Evolutionary conservation across 2,888 invertebrate genomes (phyloP).

Genomic region (Stenotaenia linearis): DNA sequence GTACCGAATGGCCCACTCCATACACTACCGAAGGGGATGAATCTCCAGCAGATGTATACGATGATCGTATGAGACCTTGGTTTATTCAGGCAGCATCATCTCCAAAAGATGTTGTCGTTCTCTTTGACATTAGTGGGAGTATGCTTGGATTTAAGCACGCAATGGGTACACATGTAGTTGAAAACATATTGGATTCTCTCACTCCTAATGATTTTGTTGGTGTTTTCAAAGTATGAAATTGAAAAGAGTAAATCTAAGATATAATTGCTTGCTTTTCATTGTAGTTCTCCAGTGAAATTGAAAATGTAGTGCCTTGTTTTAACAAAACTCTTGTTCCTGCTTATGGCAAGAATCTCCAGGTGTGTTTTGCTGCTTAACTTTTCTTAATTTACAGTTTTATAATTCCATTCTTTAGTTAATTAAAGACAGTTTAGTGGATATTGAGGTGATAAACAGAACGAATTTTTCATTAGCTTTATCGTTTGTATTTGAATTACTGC

Average conservation of each 20-base stretch:
- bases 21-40: slow-evolving; percentile 42
- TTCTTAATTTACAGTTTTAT: neutral
- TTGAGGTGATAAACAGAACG: slow-evolving; percentile 71
- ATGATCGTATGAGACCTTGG: slow-evolving; percentile 88
- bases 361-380: slow-evolving; percentile 3
- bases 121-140: slow-evolving; percentile 92
- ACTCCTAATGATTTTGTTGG: slow-evolving; percentile 98
- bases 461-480: slow-evolving; percentile 75
- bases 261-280: slow-evolving; percentile 29
- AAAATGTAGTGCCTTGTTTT: slow-evolving; percentile 78
- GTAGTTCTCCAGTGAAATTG: slow-evolving; percentile 62
- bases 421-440: slow-evolving; percentile 60
- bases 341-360: slow-evolving; percentile 50
- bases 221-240: slow-evolving; percentile 62
- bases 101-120: slow-evolving; percentile 92
- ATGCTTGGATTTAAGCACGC: slow-evolving; percentile 89
- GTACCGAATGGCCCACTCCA: slow-evolving; percentile 59
- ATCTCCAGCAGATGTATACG: slow-evolving; percentile 68
- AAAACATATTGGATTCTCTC: slow-evolving; percentile 83
- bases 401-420: slow-evolving; percentile 59
- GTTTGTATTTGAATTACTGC: slow-evolving; percentile 73
- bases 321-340: slow-evolving; percentile 81
- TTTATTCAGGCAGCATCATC: slow-evolving; percentile 97
- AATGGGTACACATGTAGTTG: slow-evolving; percentile 83
- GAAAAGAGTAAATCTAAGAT: neutral